Conservation (phyloP, 2,113 vertebrate genomes). For the Gallinago paraguaiae region DNA sequence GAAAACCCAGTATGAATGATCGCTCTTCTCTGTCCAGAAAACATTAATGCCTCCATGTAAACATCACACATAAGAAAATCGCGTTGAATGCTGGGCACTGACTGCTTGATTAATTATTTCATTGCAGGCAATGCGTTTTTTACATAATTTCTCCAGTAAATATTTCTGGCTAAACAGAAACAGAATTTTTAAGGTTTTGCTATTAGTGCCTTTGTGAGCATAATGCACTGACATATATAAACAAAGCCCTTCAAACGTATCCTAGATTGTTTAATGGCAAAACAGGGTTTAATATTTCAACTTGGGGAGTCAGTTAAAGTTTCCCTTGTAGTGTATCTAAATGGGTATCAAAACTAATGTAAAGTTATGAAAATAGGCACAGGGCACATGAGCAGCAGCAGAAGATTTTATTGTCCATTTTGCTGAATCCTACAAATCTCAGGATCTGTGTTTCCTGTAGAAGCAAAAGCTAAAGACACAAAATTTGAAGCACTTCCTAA, state of each 20-base stretch:
- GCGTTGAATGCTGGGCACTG: background rate
- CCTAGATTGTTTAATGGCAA: background rate
- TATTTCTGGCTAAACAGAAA: background rate
- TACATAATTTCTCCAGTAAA: background rate
- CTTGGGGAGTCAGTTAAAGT: background rate
- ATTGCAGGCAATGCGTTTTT: background rate
- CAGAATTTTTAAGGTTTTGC: background rate
- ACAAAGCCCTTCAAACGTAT: background rate
- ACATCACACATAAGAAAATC: background rate
- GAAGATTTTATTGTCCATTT: background rate
- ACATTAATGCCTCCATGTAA: background rate
- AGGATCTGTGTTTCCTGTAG: background rate
- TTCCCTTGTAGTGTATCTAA: background rate
- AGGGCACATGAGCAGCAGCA: background rate
- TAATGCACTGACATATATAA: background rate
- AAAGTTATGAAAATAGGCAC: background rate
- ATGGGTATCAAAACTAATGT: background rate
- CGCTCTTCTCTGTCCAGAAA: rapidly evolving
- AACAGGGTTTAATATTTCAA: background rate
- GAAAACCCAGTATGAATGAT: background rate
- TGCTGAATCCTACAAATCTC: background rate
- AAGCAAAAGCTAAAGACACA: background rate
- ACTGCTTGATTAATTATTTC: background rate
- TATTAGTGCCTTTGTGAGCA: background rate
- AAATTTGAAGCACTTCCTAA: background rate